Evolutionary conservation across 2,888 invertebrate species (phyloP), one percentile per base, ranked within the genome.

Genomic region (Cosmia trapezina): DNA sequence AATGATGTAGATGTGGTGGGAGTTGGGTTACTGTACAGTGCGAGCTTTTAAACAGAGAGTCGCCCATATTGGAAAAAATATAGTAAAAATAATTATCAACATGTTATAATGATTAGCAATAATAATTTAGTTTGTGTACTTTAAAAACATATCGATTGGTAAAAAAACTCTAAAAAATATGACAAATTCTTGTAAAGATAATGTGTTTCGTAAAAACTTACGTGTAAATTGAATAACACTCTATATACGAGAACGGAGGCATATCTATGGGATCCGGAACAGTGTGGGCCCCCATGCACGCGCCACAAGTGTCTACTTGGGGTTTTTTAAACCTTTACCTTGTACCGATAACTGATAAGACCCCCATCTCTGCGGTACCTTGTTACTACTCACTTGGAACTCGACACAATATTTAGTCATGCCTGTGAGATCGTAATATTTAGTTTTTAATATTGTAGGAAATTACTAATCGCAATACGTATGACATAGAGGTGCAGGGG

Each of bases 361-460:
- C 96, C 96, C 96, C 94, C 93, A 96, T 94, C 89, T 89, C 76
- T 66, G 72, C 28, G 67, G 65, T 84, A 87, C 85, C 77, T 61
- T 51, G 73, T 68, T 62, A 64, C 54, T 64, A 73, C 81, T 88
- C 87, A 78, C 76, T 69, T 43, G 33, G n/a, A 83, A 84, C 59
- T 87, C 88, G 76, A 77, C 49, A 63, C 28, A 49, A 49, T 51
- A 63, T 49, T 33, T 63, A 17, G n/a, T 37, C n/a, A 6, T 51
- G 14, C 51, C 49, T 63, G 6, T 9, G 33, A n/a, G 14, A 47
- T n/a, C 49, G 9, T n/a, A 41, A n/a, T 28, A 45, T 28, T 62
- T 14, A 28, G 17, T 28, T 62, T 45, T 28, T 12, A 28, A 43
- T 61, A 43, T 22, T 28, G 1, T 6, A 22, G 11, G 22, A 17